Percentiles rank a stretch among this genome's conserved stretches.
phyloP scores from a whole-genome alignment of 2,797 vertebrate genomes.

The Harpagifer antarcticus region DNA sequence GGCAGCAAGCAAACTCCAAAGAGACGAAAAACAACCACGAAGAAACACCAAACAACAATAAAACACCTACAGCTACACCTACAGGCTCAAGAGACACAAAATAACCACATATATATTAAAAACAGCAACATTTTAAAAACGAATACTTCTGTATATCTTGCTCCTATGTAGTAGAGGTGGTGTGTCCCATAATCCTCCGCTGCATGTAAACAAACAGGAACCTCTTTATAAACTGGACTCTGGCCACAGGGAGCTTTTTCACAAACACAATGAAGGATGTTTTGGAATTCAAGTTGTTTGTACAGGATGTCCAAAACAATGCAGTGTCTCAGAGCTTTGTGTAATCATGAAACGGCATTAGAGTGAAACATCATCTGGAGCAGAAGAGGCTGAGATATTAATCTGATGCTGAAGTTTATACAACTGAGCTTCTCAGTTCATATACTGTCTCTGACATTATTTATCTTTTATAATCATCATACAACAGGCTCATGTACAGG shows the following conservation, averaged over 20 bases:
- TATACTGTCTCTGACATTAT: not conserved
- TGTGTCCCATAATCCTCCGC: too few relatives aligned
- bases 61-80: too few relatives aligned
- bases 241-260: not conserved
- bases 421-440: not conserved
- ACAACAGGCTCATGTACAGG: not conserved
- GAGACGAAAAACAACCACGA: too few relatives aligned
- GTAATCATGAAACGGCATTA: slow-evolving; percentile 1
- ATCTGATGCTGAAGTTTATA: not conserved
- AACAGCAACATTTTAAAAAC: too few relatives aligned
- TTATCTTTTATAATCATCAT: not conserved
- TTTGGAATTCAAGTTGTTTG: slow-evolving; percentile 35
- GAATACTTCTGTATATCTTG: too few relatives aligned
- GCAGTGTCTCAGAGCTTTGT: slow-evolving; percentile 17
- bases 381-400: too few relatives aligned
- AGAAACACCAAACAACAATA: too few relatives aligned
- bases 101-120: too few relatives aligned
- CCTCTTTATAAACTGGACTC: not conserved
- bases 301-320: slow-evolving; percentile 41
- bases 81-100: too few relatives aligned
- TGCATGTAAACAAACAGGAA: not conserved
- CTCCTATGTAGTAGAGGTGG: too few relatives aligned
- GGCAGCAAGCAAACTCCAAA: too few relatives aligned
- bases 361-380: not conserved
- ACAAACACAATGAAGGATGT: slow-evolving; percentile 33